Base-by-base conservation (phyloP, 2,797 vertebrate species). In the Takifugu rubripes region DNA sequence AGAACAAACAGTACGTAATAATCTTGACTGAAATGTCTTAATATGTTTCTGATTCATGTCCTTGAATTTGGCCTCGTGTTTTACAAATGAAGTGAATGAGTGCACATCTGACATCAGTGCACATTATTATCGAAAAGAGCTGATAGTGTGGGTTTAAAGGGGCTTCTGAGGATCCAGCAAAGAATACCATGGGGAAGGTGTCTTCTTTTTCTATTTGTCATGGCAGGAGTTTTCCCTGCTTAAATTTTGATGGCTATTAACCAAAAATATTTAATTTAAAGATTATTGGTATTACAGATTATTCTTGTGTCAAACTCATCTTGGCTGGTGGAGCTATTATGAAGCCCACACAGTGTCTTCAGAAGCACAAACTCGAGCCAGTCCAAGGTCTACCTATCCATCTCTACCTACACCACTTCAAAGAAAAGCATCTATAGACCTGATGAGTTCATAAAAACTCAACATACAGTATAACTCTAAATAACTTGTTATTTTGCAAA, bases 1-100 rank as follows among this genome's bases (percentile, higher is more conserved):
- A 84, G 83, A 90, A 87, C 89, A 90, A 88, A 89, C 78, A 87
- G 48, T 60, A 68, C 54, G 51, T 40, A 64, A 63, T 40, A 64
- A 63, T 47, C 65, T 49, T 21, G 49, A 62, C 14, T 66, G 3
- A 56, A 57, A 70, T 6, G 54, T 69, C 59, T 68, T 73, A 78
- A 82, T 69, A 70, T 61, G 59, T 59, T 49, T 25, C 31, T 46
- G 27, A 11, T 16, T 59, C 45, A 1, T 6, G 31, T 61, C 46
- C 42, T 65, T 54, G 25, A n/a, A 53, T 59, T 53, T 48, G 58
- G 42, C 61, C 44, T 48, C 49, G 31, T 51, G 49, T 68, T 50
- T 59, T 47, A 54, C 51, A 54, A 24, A 56, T 64, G 25, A 59
- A 51, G 2, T 25, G 46, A 40, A 11, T 17, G 49, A 56, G 48